Percentiles rank a stretch among this genome's conserved stretches.
Evolutionary conservation across 2,797 vertebrate species (phyloP).

Genomic region (Rhinichthys osculus): DNA sequence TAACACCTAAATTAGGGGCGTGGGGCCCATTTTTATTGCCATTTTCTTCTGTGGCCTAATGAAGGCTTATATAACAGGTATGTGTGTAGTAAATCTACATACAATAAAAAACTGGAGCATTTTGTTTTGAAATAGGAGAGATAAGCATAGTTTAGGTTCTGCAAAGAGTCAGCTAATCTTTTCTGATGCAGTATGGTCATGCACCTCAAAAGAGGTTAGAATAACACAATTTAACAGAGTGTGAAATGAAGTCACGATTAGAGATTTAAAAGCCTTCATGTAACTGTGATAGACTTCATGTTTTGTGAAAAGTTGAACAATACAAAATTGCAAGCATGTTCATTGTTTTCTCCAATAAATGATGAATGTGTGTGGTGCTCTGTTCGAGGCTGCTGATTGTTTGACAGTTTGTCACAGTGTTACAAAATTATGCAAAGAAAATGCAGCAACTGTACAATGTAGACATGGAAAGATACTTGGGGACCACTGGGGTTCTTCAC

Average conservation of each 20-base stretch:
- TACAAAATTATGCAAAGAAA: not conserved
- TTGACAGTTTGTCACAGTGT: not conserved
- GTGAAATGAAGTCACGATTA: not conserved
- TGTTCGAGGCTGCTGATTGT: not conserved
- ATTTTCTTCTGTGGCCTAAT: not conserved
- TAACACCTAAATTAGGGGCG: not conserved
- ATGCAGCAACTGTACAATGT: not conserved
- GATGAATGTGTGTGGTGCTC: not conserved
- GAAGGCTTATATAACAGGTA: not conserved
- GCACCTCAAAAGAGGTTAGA: not conserved
- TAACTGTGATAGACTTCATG: not conserved
- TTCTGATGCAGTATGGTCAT: not conserved
- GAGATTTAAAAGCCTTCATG: not conserved
- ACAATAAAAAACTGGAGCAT: not conserved
- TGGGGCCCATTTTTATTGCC: not conserved
- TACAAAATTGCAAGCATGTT: not conserved
- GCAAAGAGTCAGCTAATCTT: not conserved
- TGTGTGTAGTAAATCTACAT: not conserved
- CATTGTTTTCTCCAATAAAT: not conserved
- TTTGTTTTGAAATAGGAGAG: not conserved
- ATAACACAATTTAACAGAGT: slow-evolving; percentile 6
- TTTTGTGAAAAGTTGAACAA: not conserved
- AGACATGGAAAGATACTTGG: not conserved
- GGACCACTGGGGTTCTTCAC: not conserved
- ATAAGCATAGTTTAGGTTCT: slow-evolving; percentile 6